A percentile compares a stretch with the other conserved stretches of the same genome.
Evolutionary conservation across 2,888 invertebrate genomes (phyloP).

Genomic region (Parochlus steinenii): DNA sequence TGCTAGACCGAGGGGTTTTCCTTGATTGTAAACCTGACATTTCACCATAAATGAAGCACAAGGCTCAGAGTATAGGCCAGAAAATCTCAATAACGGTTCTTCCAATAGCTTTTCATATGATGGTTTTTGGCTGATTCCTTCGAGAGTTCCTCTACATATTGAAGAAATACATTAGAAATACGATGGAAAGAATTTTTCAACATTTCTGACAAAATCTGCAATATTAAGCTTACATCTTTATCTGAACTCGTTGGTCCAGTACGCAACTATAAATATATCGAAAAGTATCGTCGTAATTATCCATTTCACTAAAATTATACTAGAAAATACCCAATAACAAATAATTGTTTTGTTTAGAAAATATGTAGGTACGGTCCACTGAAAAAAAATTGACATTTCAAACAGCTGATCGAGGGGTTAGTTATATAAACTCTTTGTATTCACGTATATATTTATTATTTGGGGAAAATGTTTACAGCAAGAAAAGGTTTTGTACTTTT

Average conservation of each 20-base stretch:
- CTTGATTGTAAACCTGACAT: constrained; percentile 68
- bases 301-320: too few species aligned
- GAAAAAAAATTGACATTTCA: too few species aligned
- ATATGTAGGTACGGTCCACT: too few species aligned
- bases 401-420: too few species aligned
- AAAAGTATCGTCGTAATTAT: constrained; percentile 62
- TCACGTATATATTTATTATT: too few species aligned
- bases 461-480: too few species aligned
- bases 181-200: constrained; percentile 14
- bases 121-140: constrained; percentile 74
- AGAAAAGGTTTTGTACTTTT: too few species aligned
- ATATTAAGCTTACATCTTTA: constrained; percentile 65
- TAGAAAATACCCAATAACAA: too few species aligned
- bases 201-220: constrained; percentile 14
- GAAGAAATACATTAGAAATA: constrained; percentile 14
- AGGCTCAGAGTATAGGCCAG: constrained; percentile 69
- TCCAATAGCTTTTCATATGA: constrained; percentile 74
- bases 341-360: too few species aligned
- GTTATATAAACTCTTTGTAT: too few species aligned
- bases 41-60: constrained; percentile 81
- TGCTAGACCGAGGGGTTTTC: constrained; percentile 66
- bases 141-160: constrained; percentile 66
- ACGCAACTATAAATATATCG: constrained; percentile 83
- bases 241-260: constrained; percentile 69
- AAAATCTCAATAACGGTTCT: constrained; percentile 80